phyloP scores from a whole-genome alignment of 2,113 vertebrate species.

The Stigmatopora argus region DNA sequence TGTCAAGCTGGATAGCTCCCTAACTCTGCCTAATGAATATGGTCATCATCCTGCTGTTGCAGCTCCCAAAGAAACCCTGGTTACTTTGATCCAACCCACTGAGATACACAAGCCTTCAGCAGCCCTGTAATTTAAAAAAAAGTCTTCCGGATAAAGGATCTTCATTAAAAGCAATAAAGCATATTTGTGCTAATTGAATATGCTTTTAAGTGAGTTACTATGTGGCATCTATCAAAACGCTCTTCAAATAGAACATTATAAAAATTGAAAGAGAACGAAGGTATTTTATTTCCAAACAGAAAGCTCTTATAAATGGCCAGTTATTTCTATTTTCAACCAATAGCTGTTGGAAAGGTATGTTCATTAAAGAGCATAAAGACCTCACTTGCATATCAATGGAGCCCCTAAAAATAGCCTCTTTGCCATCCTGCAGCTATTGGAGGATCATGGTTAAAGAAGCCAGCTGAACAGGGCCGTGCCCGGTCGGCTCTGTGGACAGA shows the following conservation, averaged over 20 bases:
- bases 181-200: slow-evolving; percentile 21
- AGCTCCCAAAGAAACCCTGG: slow-evolving; percentile 14
- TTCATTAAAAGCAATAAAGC: slow-evolving; percentile 40
- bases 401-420: slow-evolving; percentile 56
- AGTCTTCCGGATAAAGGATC: slow-evolving; percentile 24
- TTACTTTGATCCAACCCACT: slow-evolving; percentile 28
- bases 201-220: slow-evolving; percentile 33
- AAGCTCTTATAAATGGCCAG: neutral
- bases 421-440: slow-evolving; percentile 51
- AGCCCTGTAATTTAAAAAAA: slow-evolving; percentile 5
- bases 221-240: neutral
- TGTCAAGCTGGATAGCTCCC: slow-evolving; percentile 13
- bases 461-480: slow-evolving; percentile 61
- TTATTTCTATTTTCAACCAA: neutral
- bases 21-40: slow-evolving; percentile 34
- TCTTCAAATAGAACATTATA: neutral
- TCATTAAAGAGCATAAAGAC: slow-evolving; percentile 51
- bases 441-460: slow-evolving; percentile 55
- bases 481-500: slow-evolving; percentile 53
- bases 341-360: slow-evolving; percentile 13
- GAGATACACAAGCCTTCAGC: slow-evolving; percentile 13
- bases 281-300: neutral
- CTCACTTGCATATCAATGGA: slow-evolving; percentile 43
- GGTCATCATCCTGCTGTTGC: slow-evolving; percentile 34
- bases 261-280: neutral